Evolutionary conservation across 2,888 invertebrate species (phyloP).

Genomic region (Eretmocerus hayati): DNA sequence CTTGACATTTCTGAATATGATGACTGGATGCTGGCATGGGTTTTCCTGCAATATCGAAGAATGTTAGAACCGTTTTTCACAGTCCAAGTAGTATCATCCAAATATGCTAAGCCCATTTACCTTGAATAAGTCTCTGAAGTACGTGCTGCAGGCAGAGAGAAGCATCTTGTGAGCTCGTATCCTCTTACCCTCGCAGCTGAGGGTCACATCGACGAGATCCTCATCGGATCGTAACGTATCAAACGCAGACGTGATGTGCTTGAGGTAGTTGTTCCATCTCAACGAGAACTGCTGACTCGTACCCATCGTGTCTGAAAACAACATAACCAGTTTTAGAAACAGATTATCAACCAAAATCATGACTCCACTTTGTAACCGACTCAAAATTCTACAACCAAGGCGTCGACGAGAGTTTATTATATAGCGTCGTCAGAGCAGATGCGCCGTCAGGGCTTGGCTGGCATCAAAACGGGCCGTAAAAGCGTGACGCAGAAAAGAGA

Average conservation of each 20-base stretch:
- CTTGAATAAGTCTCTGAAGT: conserved; percentile 57
- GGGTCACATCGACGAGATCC: conserved; percentile 73
- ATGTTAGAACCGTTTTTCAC: too few species aligned
- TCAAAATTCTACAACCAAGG: too few species aligned
- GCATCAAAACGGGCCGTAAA: too few species aligned
- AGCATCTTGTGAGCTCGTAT: conserved; percentile 81
- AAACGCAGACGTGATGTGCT: conserved; percentile 74
- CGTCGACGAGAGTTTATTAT: too few species aligned
- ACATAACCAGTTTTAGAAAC: too few species aligned
- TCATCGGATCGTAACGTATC: conserved; percentile 58
- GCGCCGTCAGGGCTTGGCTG: too few species aligned
- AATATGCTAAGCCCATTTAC: too few species aligned
- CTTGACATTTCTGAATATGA: conserved; percentile 73
- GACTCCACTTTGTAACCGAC: too few species aligned
- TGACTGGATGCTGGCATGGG: conserved; percentile 73
- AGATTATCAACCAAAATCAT: too few species aligned
- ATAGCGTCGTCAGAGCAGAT: too few species aligned
- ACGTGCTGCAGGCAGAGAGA: conserved; percentile 76
- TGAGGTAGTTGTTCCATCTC: conserved; percentile 80
- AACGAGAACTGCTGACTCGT: conserved; percentile 75
- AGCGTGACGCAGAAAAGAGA: too few species aligned
- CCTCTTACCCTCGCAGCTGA: conserved; percentile 77
- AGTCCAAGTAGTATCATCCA: too few species aligned
- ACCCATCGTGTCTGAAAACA: conserved; percentile 45
- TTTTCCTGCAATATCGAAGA: conserved; percentile 61